Conservation (phyloP, 2,113 vertebrate genomes). For the Istiophorus platypterus region DNA sequence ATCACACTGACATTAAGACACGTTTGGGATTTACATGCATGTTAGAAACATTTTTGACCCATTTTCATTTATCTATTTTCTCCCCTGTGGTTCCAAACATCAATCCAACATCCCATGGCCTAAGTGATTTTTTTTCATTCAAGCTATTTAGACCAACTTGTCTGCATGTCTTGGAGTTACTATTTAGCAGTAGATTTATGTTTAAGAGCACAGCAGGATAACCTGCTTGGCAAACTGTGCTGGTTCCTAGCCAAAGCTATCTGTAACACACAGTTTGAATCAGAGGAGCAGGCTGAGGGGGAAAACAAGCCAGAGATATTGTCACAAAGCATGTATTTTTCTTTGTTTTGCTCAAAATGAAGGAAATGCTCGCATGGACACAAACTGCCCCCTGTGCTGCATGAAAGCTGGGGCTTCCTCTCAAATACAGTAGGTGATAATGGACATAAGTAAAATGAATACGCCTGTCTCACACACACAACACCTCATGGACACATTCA, state of each 20-base stretch:
- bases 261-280: constrained; percentile 65
- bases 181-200: constrained; percentile 81
- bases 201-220: constrained; percentile 75
- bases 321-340: constrained; percentile 47
- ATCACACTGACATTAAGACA: constrained; percentile 47
- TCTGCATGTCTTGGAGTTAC: constrained; percentile 59
- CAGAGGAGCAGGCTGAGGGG: constrained; percentile 41
- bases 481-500: constrained; percentile 75
- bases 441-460: constrained; percentile 74
- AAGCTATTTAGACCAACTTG: constrained; percentile 54
- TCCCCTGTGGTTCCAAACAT: constrained; percentile 31
- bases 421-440: constrained; percentile 77
- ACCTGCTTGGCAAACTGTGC: constrained; percentile 73
- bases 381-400: constrained; percentile 48
- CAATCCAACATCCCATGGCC: constrained; percentile 42
- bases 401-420: constrained; percentile 73
- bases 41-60: constrained; percentile 23
- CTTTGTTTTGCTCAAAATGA: constrained; percentile 49
- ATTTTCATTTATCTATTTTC: constrained; percentile 16
- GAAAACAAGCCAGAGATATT: constrained; percentile 57
- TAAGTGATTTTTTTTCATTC: constrained; percentile 47
- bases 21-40: constrained; percentile 44
- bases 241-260: constrained; percentile 73
- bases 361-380: constrained; percentile 73
- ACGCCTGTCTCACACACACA: constrained; percentile 54